Base-by-base conservation (phyloP, 2,113 vertebrate species). In the Leptosomus discolor region DNA sequence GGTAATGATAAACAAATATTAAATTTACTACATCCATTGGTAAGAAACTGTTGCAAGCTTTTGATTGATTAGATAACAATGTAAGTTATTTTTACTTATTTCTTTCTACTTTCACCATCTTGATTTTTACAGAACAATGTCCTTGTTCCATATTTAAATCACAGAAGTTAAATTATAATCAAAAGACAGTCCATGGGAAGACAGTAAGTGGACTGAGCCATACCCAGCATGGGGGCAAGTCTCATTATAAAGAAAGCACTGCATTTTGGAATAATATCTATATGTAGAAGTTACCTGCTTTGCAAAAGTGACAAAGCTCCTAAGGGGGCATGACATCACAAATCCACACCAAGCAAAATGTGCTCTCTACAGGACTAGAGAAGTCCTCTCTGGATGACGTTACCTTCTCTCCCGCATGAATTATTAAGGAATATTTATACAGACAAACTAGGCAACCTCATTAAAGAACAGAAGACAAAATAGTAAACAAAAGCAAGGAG, bases 191-290 rank as follows among this genome's bases (percentile, higher is more conserved):
- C 22, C 11, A 56, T 19, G 32, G 29, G n/a, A 77, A 58, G 12
- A 17, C 63, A 46, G 45, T n/a, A 37, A 9, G 16, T 21, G 29
- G 32, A 51, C 27, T 56, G 51, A 73, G 36, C 19, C 6, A 36
- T 34, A 10, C 0, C 2, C 43, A 74, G 26, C 56, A 54, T 2
- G 11, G 46, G 5, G 13, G 8, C 18, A 54, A 58, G 8, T 24
- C 24, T 70, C 6, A 24, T 5, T 36, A 26, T 7, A 78, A 78
- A 65, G n/a, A 67, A 74, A 50, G 13, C 6, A n/a, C 1, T 57
- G 18, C 3, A 48, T 86, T 75, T 91, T 71, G 11, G 41, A 75
- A 74, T 57, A 50, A 43, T 34, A 22, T 6, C 3, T 27, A 30
- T n/a, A 39, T 54, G 79, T 70, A 58, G 27, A 83, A 83, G 27